Conservation (phyloP, 2,113 vertebrate species). For the Shinisaurus crocodilurus region DNA sequence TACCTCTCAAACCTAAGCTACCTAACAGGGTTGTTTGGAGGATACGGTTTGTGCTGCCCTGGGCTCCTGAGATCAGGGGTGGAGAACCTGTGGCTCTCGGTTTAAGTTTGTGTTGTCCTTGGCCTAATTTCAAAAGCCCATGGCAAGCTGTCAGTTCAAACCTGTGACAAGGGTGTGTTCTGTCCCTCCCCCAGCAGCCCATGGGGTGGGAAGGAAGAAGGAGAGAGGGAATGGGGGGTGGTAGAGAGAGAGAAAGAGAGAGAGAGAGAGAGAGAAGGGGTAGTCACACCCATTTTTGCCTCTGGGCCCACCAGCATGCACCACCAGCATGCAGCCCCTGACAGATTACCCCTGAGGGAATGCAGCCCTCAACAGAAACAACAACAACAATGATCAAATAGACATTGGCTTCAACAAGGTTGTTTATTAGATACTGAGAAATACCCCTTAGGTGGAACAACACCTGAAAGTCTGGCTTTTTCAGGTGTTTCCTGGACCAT, state of each 20-base stretch:
- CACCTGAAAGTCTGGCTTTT: neutral
- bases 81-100: too few relatives aligned
- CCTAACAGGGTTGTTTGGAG: neutral
- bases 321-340: neutral
- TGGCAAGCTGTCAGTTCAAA: too few relatives aligned
- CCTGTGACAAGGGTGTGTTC: neutral
- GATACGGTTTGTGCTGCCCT: neutral
- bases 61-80: neutral
- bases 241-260: neutral
- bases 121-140: neutral
- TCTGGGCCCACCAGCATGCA: neutral
- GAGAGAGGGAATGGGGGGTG: too few relatives aligned
- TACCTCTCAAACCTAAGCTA: neutral
- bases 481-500: neutral
- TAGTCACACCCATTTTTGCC: neutral
- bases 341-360: neutral
- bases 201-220: neutral
- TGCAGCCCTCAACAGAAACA: too few relatives aligned
- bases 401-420: neutral
- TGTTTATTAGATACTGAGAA: neutral
- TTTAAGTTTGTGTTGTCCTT: too few relatives aligned
- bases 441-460: neutral
- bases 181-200: neutral
- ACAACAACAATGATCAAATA: neutral
- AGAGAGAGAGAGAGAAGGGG: neutral